Base-by-base conservation (phyloP, 2,797 vertebrate species). In the Mallotus villosus region DNA sequence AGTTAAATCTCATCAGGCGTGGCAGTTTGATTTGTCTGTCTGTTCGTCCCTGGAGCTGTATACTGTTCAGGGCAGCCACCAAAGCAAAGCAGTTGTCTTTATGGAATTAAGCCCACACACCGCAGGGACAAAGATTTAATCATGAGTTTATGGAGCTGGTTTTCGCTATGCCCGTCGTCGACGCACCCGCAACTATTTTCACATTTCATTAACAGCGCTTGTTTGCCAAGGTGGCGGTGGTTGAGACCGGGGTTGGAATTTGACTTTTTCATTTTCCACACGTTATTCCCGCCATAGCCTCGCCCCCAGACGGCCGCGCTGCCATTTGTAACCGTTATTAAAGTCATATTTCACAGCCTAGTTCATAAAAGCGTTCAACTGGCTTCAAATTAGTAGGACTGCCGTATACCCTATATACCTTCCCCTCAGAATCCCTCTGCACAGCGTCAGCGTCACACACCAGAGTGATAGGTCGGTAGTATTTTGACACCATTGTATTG, bases 271-370 rank as follows among this genome's bases (percentile, higher is more conserved):
- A 77, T 81, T 88, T 88, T 85, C 84, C 87, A 79, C 78, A 78
- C 73, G 66, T 74, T 22, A 71, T 68, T 74, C 79, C 27, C 24
- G 51, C 76, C 63, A 63, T 73, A 53, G 72, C 57, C 17, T 58
- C 29, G 71, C 63, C 63, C 22, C 76, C 78, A 79, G 82, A 83
- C 74, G 68, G 77, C 67, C 22, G 46, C 69, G 57, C 85, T 81
- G 74, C 72, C 82, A 86, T 94, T 92, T 92, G 92, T 89, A 90
- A 84, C 90, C 72, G 80, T 92, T 91, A 93, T 92, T 93, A 92
- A 90, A 87, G 84, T 92, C 89, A 87, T 83, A 82, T 87, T 92
- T 93, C 87, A 91, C 85, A 78, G 81, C 68, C 71, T 80, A 72
- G 77, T 82, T 90, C 83, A 81, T 90, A 88, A 92, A 92, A 84